These are phyloP conservation scores for Camponotus pennsylvanicus DNA, from an alignment of 1,140 invertebrate genomes.

Conservation along the genomic window DNA sequence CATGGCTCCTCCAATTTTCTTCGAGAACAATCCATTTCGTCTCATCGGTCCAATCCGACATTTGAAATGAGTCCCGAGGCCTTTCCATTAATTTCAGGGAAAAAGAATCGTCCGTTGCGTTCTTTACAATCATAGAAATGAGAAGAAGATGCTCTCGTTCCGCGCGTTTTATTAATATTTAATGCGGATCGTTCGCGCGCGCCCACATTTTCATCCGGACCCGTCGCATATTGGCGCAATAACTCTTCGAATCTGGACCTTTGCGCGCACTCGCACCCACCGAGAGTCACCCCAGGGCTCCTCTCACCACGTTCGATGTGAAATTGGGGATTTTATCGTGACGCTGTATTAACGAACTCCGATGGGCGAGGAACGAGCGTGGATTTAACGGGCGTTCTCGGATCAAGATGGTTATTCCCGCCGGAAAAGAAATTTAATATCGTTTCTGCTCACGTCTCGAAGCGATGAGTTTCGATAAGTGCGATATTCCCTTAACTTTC, in stretches of 20 bases:
- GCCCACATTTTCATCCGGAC: conserved; percentile 39
- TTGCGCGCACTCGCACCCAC: neutral
- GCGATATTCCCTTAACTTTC: conserved; percentile 53
- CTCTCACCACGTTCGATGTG: conserved; percentile 59
- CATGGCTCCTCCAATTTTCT: neutral
- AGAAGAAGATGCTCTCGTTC: conserved; percentile 42
- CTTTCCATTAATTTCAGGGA: conserved; percentile 31
- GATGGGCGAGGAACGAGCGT: conserved; percentile 62
- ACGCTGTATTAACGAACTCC: conserved; percentile 75
- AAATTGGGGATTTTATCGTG: conserved; percentile 76
- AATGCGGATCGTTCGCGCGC: conserved; percentile 50
- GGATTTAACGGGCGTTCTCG: conserved; percentile 71
- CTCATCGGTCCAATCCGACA: conserved; percentile 1
- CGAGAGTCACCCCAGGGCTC: neutral
- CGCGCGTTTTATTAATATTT: conserved; percentile 70
- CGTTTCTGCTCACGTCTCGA: conserved; percentile 66
- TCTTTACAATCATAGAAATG: conserved; percentile 30
- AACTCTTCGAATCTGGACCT: conserved; percentile 69
- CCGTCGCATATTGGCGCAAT: conserved; percentile 61
- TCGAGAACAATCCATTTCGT: conserved; percentile 32
- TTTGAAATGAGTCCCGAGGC: conserved; percentile 32
- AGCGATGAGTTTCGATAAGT: conserved; percentile 70
- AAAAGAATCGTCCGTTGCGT: conserved; percentile 29
- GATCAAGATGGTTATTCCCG: conserved; percentile 72
- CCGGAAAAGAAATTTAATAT: conserved; percentile 73